These are phyloP conservation scores for Dynastes hyllus DNA, from an alignment of 2,888 invertebrate species.

Conservation along the genomic window DNA sequence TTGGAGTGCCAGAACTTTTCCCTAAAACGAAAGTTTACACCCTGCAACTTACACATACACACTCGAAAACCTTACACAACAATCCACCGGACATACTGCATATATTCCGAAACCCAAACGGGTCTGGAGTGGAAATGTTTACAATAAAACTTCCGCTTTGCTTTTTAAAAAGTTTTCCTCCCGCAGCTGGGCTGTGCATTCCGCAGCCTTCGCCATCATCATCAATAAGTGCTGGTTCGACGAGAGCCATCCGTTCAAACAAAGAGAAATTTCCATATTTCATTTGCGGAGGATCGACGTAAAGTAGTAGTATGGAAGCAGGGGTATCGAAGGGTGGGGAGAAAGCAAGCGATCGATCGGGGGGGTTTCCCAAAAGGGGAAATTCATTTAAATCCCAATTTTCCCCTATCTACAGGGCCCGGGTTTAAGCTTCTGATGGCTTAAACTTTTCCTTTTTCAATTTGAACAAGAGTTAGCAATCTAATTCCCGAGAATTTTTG, in stretches of 20 bases:
- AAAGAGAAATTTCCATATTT: conserved; percentile 40
- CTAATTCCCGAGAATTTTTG: too few relatives aligned
- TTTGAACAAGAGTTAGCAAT: too few relatives aligned
- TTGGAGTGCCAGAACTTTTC: conserved; percentile 9
- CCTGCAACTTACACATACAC: neutral
- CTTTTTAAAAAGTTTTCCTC: conserved; percentile 16
- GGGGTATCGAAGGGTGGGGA: too few relatives aligned
- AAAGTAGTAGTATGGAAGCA: neutral
- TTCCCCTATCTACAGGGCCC: too few relatives aligned
- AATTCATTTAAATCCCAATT: too few relatives aligned
- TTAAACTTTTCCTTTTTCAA: too few relatives aligned
- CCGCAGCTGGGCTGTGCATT: neutral
- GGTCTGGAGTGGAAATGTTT: conserved; percentile 1
- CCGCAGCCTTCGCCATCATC: neutral
- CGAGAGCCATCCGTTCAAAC: conserved; percentile 9
- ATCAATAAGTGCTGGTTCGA: conserved; percentile 32
- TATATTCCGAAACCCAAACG: neutral
- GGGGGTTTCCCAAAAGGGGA: too few relatives aligned
- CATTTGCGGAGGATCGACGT: conserved; percentile 13
- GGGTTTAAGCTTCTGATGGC: too few relatives aligned
- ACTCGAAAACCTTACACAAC: neutral
- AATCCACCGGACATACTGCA: too few relatives aligned
- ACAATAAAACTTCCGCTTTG: conserved; percentile 20
- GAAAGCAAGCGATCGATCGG: too few relatives aligned
- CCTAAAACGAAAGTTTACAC: neutral